phyloP scores from a whole-genome alignment of 2,113 vertebrate species.

The Semicossyphus pulcher region DNA sequence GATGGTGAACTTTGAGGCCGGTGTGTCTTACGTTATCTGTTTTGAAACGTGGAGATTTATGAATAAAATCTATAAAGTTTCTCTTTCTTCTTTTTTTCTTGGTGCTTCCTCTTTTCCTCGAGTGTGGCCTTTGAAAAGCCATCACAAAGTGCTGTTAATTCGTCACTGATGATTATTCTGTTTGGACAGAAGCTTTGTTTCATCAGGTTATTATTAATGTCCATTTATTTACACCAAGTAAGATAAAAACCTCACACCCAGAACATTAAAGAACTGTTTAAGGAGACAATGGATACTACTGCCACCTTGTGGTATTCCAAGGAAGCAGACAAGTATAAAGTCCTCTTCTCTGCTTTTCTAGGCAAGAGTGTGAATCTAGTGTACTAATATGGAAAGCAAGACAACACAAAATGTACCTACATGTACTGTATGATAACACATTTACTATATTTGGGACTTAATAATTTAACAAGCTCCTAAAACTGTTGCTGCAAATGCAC shows the following conservation, averaged over 20 bases:
- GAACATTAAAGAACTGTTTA: background rate
- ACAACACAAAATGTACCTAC: too few relatives aligned
- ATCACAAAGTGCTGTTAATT: background rate
- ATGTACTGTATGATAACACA: too few relatives aligned
- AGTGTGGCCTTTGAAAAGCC: background rate
- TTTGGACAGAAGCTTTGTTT: background rate
- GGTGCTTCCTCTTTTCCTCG: background rate
- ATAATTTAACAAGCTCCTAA: too few relatives aligned
- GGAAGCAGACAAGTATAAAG: background rate
- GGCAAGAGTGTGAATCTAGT: too few relatives aligned
- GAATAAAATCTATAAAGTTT: too few relatives aligned
- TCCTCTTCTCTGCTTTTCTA: background rate
- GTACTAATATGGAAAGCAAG: too few relatives aligned
- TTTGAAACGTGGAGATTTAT: background rate
- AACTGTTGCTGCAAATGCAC: too few relatives aligned
- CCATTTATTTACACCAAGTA: background rate
- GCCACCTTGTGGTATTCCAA: conserved; percentile 30
- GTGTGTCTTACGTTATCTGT: background rate
- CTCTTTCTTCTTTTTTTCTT: background rate
- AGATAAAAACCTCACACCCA: background rate
- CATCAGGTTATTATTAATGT: background rate
- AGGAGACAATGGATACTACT: conserved; percentile 10
- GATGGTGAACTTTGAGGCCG: background rate
- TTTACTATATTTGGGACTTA: too few relatives aligned
- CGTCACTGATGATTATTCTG: background rate